phyloP scores from a whole-genome alignment of 2,888 invertebrate species.

The Lochmaea capreae region DNA sequence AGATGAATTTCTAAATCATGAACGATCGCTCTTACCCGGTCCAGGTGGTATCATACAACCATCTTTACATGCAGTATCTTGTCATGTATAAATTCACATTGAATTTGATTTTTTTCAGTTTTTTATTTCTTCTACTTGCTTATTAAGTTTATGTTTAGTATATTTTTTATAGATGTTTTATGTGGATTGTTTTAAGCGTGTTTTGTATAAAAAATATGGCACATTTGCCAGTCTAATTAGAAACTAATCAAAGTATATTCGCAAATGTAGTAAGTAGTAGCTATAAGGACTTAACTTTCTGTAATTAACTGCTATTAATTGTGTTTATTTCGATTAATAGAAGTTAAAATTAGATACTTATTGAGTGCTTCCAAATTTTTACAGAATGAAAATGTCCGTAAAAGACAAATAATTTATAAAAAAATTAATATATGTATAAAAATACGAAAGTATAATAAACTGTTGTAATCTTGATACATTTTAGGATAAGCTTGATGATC shows the following conservation, averaged over 20 bases:
- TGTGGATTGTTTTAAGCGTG: slow-evolving; percentile 1
- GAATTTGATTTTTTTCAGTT: not conserved
- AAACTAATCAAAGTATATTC: not conserved
- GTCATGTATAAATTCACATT: slow-evolving; percentile 56
- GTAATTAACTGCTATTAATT: not conserved
- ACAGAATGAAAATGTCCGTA: not conserved
- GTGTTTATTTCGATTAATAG: not conserved
- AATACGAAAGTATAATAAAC: not conserved
- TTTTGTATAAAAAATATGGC: not conserved
- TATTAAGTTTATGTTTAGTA: slow-evolving; percentile 5
- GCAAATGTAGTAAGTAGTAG: not conserved
- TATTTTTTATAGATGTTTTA: slow-evolving; percentile 14
- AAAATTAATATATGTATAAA: not conserved
- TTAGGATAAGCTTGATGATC: not conserved
- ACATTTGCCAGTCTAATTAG: not conserved
- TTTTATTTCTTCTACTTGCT: slow-evolving; percentile 1
- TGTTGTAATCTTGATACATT: not conserved
- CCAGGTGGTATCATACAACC: slow-evolving; percentile 86
- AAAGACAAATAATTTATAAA: not conserved
- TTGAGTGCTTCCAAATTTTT: slow-evolving; percentile 3
- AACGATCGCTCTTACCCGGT: slow-evolving; percentile 87
- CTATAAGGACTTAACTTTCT: not conserved
- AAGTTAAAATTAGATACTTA: not conserved
- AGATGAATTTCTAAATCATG: slow-evolving; percentile 83
- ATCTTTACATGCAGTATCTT: slow-evolving; percentile 52